These are phyloP conservation scores for Oxyscelio sp. DNA, from an alignment of 2,888 invertebrate species.

Conservation along the genomic window DNA sequence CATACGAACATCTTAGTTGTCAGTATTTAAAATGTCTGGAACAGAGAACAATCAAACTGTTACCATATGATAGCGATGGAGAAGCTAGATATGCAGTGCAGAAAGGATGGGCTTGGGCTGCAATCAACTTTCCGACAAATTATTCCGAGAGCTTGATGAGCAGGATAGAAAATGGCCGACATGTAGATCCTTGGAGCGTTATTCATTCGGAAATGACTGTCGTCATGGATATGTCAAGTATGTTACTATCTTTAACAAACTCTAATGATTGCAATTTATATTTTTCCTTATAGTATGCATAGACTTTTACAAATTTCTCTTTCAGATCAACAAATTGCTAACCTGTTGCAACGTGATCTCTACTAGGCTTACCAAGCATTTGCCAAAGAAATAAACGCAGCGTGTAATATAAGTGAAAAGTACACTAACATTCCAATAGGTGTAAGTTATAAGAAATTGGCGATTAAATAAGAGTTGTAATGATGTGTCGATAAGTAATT, in stretches of 20 bases:
- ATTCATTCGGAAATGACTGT: conserved; percentile 92
- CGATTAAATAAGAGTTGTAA: too few species aligned
- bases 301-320: too few species aligned
- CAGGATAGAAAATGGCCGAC: conserved; percentile 90
- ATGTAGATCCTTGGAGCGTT: conserved; percentile 90
- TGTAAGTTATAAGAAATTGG: too few species aligned
- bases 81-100: conserved; percentile 92
- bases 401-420: conserved; percentile 91
- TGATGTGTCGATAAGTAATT: too few species aligned
- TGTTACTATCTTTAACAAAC: conserved; percentile 81
- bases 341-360: conserved; percentile 93
- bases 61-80: conserved; percentile 90
- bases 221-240: conserved; percentile 95
- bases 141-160: conserved; percentile 92
- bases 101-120: conserved; percentile 93
- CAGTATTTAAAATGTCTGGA: conserved; percentile 92
- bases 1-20: conserved; percentile 93
- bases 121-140: conserved; percentile 93
- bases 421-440: conserved; percentile 91
- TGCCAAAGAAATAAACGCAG: conserved; percentile 90
- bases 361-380: conserved; percentile 93
- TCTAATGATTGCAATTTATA: not conserved
- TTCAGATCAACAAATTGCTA: conserved; percentile 96
- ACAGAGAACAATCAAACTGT: conserved; percentile 91
- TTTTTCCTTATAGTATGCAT: too few species aligned